These are phyloP conservation scores for Endomychus coccineus DNA, from an alignment of 2,888 invertebrate species.

Conservation along the genomic window DNA sequence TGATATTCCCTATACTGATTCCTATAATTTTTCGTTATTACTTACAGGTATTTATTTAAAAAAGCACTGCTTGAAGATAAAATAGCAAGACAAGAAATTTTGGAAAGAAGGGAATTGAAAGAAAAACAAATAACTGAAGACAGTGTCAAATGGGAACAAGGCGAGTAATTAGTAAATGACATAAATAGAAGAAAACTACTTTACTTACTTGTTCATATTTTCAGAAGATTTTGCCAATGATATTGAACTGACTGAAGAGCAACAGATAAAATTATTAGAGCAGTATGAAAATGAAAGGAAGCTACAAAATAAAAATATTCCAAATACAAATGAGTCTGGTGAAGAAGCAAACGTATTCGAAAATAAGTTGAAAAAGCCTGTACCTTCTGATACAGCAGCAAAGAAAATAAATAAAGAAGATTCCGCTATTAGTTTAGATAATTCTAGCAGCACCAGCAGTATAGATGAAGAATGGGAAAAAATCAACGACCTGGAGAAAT, in stretches of 20 bases:
- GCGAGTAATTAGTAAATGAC: constrained; percentile 26
- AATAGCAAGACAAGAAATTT: constrained; percentile 59
- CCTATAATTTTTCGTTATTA: neutral
- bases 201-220: constrained; percentile 27
- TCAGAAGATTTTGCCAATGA: constrained; percentile 58
- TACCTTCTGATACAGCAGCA: constrained; percentile 14
- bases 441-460: constrained; percentile 37
- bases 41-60: constrained; percentile 63
- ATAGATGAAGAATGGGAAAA: constrained; percentile 46
- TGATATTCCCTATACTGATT: too few species aligned
- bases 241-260: constrained; percentile 63
- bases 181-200: constrained; percentile 1
- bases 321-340: constrained; percentile 21
- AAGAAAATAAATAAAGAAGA: constrained; percentile 17
- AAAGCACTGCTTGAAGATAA: constrained; percentile 70
- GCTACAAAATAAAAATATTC: constrained; percentile 20
- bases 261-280: constrained; percentile 58
- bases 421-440: constrained; percentile 33
- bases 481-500: constrained; percentile 36
- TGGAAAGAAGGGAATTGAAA: constrained; percentile 46
- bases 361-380: neutral
- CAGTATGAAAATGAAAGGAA: constrained; percentile 59
- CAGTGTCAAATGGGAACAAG: constrained; percentile 45
- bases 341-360: constrained; percentile 12
- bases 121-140: constrained; percentile 44